Evolutionary conservation across 2,797 vertebrate species (phyloP).

Genomic region (Anabas testudineus): DNA sequence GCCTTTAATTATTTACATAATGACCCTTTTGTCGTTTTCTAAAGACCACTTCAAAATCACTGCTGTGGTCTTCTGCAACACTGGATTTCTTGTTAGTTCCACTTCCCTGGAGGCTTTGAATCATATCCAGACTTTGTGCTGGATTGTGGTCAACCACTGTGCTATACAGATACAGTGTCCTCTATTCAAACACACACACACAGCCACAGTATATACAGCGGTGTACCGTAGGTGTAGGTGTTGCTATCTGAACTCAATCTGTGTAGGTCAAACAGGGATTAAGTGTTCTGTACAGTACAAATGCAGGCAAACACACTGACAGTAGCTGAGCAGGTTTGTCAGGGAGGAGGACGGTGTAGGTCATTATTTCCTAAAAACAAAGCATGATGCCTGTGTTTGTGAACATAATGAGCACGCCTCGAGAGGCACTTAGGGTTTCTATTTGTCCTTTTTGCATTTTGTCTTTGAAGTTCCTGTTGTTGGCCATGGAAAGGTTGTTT

Average conservation of each 20-base stretch:
- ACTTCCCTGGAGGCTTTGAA: constrained; percentile 40
- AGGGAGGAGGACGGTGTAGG: not conserved
- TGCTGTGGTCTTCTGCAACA: not conserved
- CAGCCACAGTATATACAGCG: constrained; percentile 21
- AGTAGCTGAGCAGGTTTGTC: constrained; percentile 1
- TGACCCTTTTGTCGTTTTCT: constrained; percentile 44
- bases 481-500: constrained; percentile 4
- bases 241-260: constrained; percentile 59
- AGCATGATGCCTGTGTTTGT: not conserved
- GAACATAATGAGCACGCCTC: not conserved
- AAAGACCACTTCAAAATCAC: constrained; percentile 25
- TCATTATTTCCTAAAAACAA: not conserved
- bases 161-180: constrained; percentile 17
- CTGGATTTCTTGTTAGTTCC: constrained; percentile 40
- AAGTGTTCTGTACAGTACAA: constrained; percentile 21
- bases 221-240: constrained; percentile 23
- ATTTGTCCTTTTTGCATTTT: not conserved
- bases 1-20: constrained; percentile 41
- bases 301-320: not conserved
- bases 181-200: constrained; percentile 33
- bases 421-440: too few relatives aligned
- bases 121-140: constrained; percentile 36
- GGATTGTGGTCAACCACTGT: constrained; percentile 36
- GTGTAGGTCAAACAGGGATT: constrained; percentile 43
- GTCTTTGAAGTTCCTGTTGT: not conserved